These are phyloP conservation scores for Cichlasoma orientale DNA, from an alignment of 2,797 vertebrate genomes.

Conservation along the genomic window DNA sequence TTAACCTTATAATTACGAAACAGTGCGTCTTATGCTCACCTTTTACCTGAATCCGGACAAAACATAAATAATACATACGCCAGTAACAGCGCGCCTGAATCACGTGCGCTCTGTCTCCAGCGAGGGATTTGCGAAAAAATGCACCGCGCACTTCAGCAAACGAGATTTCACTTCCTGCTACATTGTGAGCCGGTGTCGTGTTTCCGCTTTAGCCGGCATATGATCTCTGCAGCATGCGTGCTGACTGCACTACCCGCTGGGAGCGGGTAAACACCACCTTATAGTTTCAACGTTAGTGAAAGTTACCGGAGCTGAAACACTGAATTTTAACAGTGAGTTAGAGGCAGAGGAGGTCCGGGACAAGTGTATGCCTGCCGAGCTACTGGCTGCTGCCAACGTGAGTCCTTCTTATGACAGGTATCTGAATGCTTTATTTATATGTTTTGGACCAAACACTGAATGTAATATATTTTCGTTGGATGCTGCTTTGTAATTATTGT, in stretches of 20 bases:
- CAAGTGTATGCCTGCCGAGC: neutral
- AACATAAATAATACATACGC: slow-evolving; percentile 34
- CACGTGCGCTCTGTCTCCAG: slow-evolving; percentile 19
- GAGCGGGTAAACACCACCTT: accelerated
- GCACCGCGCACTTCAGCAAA: neutral
- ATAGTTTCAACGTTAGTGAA: neutral
- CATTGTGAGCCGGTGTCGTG: slow-evolving; percentile 36
- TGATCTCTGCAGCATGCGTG: slow-evolving; percentile 9
- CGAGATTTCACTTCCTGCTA: slow-evolving; percentile 60
- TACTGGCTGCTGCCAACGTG: neutral
- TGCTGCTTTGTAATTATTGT: neutral
- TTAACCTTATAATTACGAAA: neutral
- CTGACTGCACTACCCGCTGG: accelerated
- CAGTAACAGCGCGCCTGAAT: neutral
- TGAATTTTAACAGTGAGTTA: slow-evolving; percentile 6
- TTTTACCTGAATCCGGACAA: slow-evolving; percentile 20
- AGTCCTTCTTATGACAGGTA: slow-evolving; percentile 26
- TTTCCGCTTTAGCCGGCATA: slow-evolving; percentile 16
- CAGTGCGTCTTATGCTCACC: no score
- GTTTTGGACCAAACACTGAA: no score
- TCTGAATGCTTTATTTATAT: neutral
- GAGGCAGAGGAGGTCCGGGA: neutral
- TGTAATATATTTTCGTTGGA: neutral
- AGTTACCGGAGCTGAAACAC: slow-evolving; percentile 20
- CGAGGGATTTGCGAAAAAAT: slow-evolving; percentile 38